A percentile compares a stretch with the other conserved stretches of the same genome.
Conservation (phyloP, 2,797 vertebrate species). For the Sebastes diaconus region DNA sequence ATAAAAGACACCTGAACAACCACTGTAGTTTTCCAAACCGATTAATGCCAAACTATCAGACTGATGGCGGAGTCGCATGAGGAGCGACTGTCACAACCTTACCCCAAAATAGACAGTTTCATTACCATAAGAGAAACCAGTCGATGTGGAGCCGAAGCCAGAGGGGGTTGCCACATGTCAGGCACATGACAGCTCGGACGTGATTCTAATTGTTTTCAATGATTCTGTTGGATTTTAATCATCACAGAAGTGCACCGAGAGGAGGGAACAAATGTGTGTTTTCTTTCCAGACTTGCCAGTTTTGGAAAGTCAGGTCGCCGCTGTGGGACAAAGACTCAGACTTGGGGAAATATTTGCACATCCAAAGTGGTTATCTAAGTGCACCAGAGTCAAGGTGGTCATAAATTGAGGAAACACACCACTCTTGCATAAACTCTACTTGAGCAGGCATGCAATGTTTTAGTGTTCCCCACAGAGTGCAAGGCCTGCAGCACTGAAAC, state of each 20-base stretch:
- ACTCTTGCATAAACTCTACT: constrained; percentile 27
- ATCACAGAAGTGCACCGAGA: constrained; percentile 32
- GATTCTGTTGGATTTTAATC: constrained; percentile 74
- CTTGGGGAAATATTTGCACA: constrained; percentile 41
- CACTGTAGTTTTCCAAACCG: constrained; percentile 42
- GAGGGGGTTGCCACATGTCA: constrained; percentile 57
- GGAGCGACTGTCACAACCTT: constrained; percentile 36
- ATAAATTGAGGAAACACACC: constrained; percentile 23
- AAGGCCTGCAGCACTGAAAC: constrained; percentile 17
- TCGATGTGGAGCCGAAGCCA: constrained; percentile 51
- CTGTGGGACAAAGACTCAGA: constrained; percentile 15
- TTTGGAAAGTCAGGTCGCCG: constrained; percentile 28
- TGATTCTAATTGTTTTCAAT: constrained; percentile 84
- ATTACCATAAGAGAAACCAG: constrained; percentile 61
- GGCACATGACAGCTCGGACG: constrained; percentile 66
- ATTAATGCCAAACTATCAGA: constrained; percentile 38
- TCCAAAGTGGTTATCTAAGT: constrained; percentile 39
- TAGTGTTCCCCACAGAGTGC: constrained; percentile 5
- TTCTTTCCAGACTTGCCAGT: constrained; percentile 35
- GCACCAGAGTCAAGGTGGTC: constrained; percentile 23
- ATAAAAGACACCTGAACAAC: constrained; percentile 23
- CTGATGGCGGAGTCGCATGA: constrained; percentile 23
- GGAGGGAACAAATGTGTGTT: constrained; percentile 16
- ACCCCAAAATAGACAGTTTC: constrained; percentile 60
- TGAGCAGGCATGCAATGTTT: constrained; percentile 24